Evolutionary conservation across 2,113 vertebrate genomes (phyloP), one percentile per base, ranked within the genome.

Genomic region (Gymnogyps californianus): DNA sequence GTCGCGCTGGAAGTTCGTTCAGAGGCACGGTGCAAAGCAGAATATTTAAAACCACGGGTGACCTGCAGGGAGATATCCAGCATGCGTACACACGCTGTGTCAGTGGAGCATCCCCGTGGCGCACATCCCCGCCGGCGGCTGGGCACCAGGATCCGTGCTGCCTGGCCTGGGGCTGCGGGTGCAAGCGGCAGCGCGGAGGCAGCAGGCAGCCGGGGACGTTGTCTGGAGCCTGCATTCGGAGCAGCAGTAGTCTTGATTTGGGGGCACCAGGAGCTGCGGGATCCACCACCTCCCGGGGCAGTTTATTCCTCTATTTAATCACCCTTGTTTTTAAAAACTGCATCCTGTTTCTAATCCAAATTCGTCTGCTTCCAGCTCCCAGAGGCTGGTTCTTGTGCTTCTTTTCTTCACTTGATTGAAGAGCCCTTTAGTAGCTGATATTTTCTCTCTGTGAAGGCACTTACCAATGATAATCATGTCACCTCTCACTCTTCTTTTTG

Each of bases 1-100:
- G 46, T 38, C 11, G 2, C 1, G 0, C 1, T 6, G 47, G 69
- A 2, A 9, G 51, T 22, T 57, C 2, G 0, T 2, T 3, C 8
- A 7, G 61, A 16, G 32, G 7, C 11, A 0, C 0, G 3, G 28
- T 24, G 38, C 44, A 18, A 26, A 18, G 9, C 24, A 6, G 82
- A 8, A 2, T 13, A 1, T 3, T 7, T 65, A 10, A 3, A 10
- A 6, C 18, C 44, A 3, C 3, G 5, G 47, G 2, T 36, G 65
- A 4, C 36, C 44, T 19, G 40, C 24, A 4, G 61, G 67, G 24
- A 11, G n/a, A 4, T 7, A 2, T 8, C 28, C 36, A 7, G 44
- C n/a, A 15, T 7, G 0, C 6, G 2, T 10, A 4, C 1, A 1
- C 4, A 7, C 0, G 6, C 38, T 2, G 3, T 24, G 49, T 7